Evolutionary conservation across 2,888 invertebrate genomes (phyloP).

Genomic region (Biston stratarius): DNA sequence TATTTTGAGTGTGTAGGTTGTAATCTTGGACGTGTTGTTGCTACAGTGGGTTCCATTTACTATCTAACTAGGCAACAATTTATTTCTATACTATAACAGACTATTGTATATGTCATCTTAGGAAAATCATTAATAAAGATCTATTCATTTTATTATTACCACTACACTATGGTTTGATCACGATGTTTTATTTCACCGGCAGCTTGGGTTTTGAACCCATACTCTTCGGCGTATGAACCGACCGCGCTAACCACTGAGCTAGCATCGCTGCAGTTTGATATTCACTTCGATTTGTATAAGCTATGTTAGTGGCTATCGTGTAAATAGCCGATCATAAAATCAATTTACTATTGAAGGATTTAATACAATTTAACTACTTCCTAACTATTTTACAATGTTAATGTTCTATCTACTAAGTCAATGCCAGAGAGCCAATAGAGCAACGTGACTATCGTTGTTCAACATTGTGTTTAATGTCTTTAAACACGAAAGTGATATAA

Average conservation of each 20-base stretch:
- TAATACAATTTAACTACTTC: slow-evolving; percentile 3
- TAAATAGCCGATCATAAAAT: background rate
- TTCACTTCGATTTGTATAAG: background rate
- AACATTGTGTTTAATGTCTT: slow-evolving; percentile 19
- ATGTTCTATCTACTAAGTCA: slow-evolving; percentile 9
- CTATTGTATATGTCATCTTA: no score
- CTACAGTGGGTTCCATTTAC: background rate
- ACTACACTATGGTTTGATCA: no score
- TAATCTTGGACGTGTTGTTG: background rate
- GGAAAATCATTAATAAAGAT: no score
- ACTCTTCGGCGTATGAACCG: no score
- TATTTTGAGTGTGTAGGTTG: background rate
- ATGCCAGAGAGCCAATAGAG: slow-evolving; percentile 5
- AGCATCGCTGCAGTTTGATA: background rate
- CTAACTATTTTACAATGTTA: slow-evolving; percentile 12
- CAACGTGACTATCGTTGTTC: slow-evolving; percentile 26
- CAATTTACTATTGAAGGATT: background rate
- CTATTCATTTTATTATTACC: no score
- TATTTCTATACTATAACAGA: no score
- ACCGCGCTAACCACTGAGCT: no score
- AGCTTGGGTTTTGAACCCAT: no score
- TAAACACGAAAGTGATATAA: slow-evolving; percentile 13
- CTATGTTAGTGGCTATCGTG: background rate
- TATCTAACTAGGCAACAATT: background rate
- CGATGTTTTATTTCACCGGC: no score